Evolutionary conservation across 1,140 invertebrate genomes (phyloP), one percentile per base, ranked within the genome.

Genomic region (Zelostemma sp.): DNA sequence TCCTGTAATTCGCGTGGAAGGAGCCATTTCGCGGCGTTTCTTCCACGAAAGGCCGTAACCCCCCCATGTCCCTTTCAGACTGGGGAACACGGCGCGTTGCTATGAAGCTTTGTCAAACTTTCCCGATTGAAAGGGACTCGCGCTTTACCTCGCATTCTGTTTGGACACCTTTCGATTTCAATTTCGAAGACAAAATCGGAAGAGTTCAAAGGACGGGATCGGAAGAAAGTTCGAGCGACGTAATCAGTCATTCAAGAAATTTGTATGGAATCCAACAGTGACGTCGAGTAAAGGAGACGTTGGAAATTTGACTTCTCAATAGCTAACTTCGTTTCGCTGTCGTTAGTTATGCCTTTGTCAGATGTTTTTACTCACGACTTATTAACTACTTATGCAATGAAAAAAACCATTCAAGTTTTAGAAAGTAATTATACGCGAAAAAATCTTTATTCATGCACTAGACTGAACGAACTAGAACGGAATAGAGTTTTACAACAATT

Each of bases 1-100:
- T 53, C 31, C 18, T 56, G 40, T 15, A 54, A 62, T 53, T 62
- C 17, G 57, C 45, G 33, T 31, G 19, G 28, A 51, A 53, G 21
- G 14, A n/a, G 25, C 12, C 12, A 38, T 19, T 19, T 19, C 8
- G 8, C n/a, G 6, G 1, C 33, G 33, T 35, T 35, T 9, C 25
- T 28, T 4, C 33, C 33, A 35, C 33, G 33, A 35, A 35, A n/a
- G 11, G 40, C 5, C 5, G 18, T n/a, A n/a, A n/a, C n/a, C n/a
- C n/a, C n/a, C n/a, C n/a, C 41, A 53, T 25, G 33, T 19, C 6
- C 6, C 43, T 19, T 3, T 12, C 17, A 6, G 11, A 19, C 16
- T 12, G 21, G 15, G 41, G 11, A 56, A 21, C 21, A n/a, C 11
- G 21, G 0, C 18, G 51, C 38, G 12, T 49, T 12, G 25, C 56